These are phyloP conservation scores for Plodia interpunctella DNA, from an alignment of 1,140 invertebrate genomes.

Conservation along the genomic window DNA sequence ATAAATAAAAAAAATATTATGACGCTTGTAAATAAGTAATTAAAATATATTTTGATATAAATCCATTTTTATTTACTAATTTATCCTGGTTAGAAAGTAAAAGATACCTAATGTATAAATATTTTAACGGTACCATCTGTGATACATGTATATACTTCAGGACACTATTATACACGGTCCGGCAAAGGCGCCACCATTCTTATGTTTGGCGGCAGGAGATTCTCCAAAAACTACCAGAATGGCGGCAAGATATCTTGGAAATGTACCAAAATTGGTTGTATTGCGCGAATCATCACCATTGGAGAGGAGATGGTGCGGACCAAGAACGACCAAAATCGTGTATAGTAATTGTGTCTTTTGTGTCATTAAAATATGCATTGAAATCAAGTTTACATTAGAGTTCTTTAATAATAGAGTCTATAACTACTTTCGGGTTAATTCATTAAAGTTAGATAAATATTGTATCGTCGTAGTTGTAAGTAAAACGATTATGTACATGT, in stretches of 20 bases:
- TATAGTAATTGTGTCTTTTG: neutral
- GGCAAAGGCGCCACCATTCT: neutral
- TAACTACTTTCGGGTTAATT: no score
- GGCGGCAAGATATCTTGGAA: slow-evolving; percentile 47
- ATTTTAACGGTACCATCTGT: no score
- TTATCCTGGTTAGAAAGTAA: no score
- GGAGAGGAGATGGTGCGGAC: slow-evolving; percentile 26
- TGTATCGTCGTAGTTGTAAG: neutral
- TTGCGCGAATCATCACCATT: slow-evolving; percentile 39
- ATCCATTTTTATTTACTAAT: no score
- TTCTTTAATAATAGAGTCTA: no score
- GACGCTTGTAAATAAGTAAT: no score
- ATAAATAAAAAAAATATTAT: no score
- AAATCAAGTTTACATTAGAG: no score
- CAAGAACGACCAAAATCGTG: slow-evolving; percentile 43
- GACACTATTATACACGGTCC: neutral
- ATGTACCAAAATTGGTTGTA: slow-evolving; percentile 45
- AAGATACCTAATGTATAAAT: no score
- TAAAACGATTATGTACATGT: neutral
- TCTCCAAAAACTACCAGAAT: slow-evolving; percentile 50
- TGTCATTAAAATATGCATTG: neutral
- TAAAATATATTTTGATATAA: no score
- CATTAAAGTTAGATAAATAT: no score
- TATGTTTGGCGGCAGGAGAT: slow-evolving; percentile 8
- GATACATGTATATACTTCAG: no score